Evolutionary conservation across 23 tunicate species (phyloP), one percentile per base, ranked within the genome.

Genomic region (Trididemnum miniatum): DNA sequence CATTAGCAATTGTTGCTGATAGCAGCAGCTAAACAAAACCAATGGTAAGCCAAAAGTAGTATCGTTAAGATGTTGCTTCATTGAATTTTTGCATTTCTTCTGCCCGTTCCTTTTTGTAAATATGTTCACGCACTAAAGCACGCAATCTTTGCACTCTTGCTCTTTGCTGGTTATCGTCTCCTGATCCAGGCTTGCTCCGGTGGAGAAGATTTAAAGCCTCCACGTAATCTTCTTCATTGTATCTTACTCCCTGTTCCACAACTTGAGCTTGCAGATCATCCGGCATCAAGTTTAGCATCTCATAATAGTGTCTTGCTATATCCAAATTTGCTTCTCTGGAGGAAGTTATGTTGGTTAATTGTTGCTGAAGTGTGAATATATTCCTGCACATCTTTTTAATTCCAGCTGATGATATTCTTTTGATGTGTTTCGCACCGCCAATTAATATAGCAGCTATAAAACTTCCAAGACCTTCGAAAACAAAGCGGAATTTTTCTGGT

Each of bases 361-460:
- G 67, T 57, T 96, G 99, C 36, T 96, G 99, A 25, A 96, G 72
- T 4, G 91, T 67, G 63, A 96, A 96, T 12, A 96, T 83, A 54
- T 96, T 96, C 35, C 99, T 37, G 64, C 98, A 93, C 98, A 96
- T 96, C 69, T 84, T 91, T 69, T 96, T 96, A 64, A 96, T 84
- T 20, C 99, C 99, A 0, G 96, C 66, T 28, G 86, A 76, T 0
- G 97, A 81, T 26, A 96, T 96, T 44, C 97, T 65, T 25, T 76
- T 84, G 51, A 96, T 96, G 35, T 75, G 77, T 59, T 75, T 84
- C 1, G 97, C 84, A 28, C 99, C 99, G 18, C 74, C 71, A 60
- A 96, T 96, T 15, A 96, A 63, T 5, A 96, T 85, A 1, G 88
- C 87, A 31, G 97, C 88, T 24, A 88, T 73, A 40, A 71, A 80